Percentiles rank a stretch among this genome's conserved stretches.
Evolutionary conservation across 2,797 vertebrate species (phyloP).

Genomic region (Falco columbarius): DNA sequence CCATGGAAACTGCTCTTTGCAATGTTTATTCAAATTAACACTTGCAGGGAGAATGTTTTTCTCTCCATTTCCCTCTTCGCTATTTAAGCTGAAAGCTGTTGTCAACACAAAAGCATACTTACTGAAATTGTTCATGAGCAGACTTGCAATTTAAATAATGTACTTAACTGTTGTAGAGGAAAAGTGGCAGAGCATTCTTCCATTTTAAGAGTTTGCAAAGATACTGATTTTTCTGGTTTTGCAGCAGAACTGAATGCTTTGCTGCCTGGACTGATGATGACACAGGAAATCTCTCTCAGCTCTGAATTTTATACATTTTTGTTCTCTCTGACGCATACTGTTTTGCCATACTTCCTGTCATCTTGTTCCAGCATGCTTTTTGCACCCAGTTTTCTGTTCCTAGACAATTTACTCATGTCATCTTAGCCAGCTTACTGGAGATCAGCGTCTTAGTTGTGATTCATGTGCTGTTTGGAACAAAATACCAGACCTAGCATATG

Average conservation of each 20-base stretch:
- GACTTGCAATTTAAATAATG: not conserved
- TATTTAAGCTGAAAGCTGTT: constrained; percentile 2
- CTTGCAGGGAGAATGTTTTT: not conserved
- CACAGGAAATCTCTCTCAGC: not conserved
- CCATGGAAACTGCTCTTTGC: not conserved
- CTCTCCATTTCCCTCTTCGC: not conserved
- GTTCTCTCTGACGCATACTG: not conserved
- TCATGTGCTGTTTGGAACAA: not conserved
- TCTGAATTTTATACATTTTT: not conserved
- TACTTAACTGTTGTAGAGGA: not conserved
- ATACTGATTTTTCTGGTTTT: not conserved
- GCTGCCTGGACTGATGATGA: not conserved
- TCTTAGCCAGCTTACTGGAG: not conserved
- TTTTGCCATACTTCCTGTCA: not conserved
- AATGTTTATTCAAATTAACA: not conserved
- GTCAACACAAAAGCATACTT: not conserved
- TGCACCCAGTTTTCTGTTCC: not conserved
- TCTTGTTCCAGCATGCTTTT: constrained; percentile 7
- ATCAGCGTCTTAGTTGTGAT: not conserved
- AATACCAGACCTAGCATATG: not conserved
- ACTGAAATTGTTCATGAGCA: not conserved
- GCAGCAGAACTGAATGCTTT: not conserved
- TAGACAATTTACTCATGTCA: not conserved
- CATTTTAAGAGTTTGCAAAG: not conserved
- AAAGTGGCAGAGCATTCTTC: not conserved